These are phyloP conservation scores for Syngnathoides biaculeatus DNA, from an alignment of 2,113 vertebrate species.

Conservation along the genomic window DNA sequence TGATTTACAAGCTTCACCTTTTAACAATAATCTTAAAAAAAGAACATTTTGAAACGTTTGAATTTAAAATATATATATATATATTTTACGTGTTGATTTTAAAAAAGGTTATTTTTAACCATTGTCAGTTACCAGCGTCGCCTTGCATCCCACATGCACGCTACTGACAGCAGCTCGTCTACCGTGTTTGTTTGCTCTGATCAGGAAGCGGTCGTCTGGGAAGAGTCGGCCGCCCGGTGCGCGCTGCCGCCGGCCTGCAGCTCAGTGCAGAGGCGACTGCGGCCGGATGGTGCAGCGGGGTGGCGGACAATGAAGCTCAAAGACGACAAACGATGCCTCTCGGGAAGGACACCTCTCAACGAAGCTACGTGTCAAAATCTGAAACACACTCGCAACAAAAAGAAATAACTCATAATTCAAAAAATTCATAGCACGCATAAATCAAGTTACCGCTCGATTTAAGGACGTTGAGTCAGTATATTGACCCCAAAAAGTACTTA, in stretches of 20 bases:
- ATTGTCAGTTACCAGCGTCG: background rate
- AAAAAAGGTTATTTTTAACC: no score
- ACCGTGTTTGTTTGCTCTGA: slow-evolving; percentile 16
- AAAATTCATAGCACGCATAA: background rate
- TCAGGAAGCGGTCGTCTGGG: slow-evolving; percentile 38
- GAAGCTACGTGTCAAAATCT: background rate
- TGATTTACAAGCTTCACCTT: background rate
- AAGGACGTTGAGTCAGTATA: no score
- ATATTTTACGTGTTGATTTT: no score
- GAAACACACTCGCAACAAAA: no score
- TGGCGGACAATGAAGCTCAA: background rate
- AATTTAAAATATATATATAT: no score
- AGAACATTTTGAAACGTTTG: background rate
- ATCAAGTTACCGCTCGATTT: background rate
- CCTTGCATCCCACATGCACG: background rate
- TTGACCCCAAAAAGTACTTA: no score
- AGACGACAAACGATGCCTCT: background rate
- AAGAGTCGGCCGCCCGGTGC: slow-evolving; percentile 30
- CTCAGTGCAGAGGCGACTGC: background rate
- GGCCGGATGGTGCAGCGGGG: background rate
- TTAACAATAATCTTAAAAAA: background rate
- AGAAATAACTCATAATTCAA: background rate
- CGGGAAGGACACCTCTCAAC: background rate
- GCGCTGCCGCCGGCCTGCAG: slow-evolving; percentile 30
- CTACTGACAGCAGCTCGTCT: background rate